A percentile compares a stretch with the other conserved stretches of the same genome.
phyloP scores from a whole-genome alignment of 2,113 vertebrate species.

The Percopsis transmontana region DNA sequence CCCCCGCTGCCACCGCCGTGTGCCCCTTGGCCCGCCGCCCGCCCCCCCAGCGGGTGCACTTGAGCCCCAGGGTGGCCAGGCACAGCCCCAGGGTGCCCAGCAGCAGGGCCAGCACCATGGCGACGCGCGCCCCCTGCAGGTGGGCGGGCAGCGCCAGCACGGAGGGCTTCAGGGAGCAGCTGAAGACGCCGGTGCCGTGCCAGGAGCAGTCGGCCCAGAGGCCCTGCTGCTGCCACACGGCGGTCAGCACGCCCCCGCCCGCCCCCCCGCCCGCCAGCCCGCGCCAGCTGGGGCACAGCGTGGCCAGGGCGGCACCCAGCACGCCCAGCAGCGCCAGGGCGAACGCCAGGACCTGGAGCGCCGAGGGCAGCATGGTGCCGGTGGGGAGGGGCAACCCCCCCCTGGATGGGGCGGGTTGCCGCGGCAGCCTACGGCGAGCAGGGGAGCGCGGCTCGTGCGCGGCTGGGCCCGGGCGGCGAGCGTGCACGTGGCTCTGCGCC shows the following conservation, averaged over 20 bases:
- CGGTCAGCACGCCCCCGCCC: slow-evolving; percentile 86
- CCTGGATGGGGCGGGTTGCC: slow-evolving; percentile 3
- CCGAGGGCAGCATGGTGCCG: slow-evolving; percentile 80
- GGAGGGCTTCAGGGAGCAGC: slow-evolving; percentile 87
- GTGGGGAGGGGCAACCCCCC: background rate
- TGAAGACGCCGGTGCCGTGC: slow-evolving; percentile 93
- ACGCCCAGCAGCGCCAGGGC: slow-evolving; percentile 83
- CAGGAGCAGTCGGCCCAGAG: slow-evolving; percentile 98
- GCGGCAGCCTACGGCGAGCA: background rate
- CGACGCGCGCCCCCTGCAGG: slow-evolving; percentile 84
- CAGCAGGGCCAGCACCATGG: slow-evolving; percentile 90
- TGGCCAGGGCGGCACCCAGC: slow-evolving; percentile 84
- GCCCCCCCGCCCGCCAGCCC: slow-evolving; percentile 85
- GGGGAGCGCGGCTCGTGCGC: background rate
- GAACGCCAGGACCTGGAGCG: slow-evolving; percentile 92
- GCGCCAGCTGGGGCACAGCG: slow-evolving; percentile 92
- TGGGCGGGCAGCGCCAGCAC: slow-evolving; percentile 83
- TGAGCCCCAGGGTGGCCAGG: slow-evolving; percentile 85
- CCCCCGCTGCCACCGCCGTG: slow-evolving; percentile 84
- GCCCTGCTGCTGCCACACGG: slow-evolving; percentile 87
- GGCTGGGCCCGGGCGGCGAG: background rate
- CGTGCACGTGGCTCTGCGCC: background rate
- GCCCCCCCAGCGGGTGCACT: slow-evolving; percentile 89
- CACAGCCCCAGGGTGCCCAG: slow-evolving; percentile 84
- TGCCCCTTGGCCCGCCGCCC: slow-evolving; percentile 82